Conservation (phyloP, 2,797 vertebrate genomes). For the Podarcis siculus region DNA sequence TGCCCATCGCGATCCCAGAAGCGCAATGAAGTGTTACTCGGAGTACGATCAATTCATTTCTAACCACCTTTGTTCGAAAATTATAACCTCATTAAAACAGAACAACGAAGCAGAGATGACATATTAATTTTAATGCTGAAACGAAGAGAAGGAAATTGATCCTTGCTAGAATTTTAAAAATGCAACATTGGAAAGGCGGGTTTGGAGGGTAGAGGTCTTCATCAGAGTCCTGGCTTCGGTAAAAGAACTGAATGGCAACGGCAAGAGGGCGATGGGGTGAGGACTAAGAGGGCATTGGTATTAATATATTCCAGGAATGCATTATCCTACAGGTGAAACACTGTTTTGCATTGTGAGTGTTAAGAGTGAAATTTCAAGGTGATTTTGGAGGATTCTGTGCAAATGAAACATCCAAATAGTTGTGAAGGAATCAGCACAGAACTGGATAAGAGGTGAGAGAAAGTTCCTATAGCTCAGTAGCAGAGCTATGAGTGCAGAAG, state of each 20-base stretch:
- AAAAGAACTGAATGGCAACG: constrained; percentile 19
- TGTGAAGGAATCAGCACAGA: not conserved
- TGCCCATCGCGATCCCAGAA: constrained; percentile 50
- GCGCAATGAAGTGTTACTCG: constrained; percentile 29
- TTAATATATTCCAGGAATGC: constrained; percentile 6
- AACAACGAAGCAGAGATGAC: constrained; percentile 14
- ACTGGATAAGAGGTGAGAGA: too few species aligned
- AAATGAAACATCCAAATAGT: not conserved
- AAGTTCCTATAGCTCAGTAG: too few species aligned
- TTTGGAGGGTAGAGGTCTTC: not conserved
- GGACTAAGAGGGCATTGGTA: not conserved
- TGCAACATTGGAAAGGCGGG: constrained; percentile 4
- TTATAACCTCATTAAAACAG: constrained; percentile 45
- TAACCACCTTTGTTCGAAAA: constrained; percentile 33
- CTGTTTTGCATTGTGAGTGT: not conserved
- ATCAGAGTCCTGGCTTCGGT: not conserved
- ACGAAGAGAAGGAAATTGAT: constrained; percentile 17
- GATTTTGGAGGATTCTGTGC: not conserved
- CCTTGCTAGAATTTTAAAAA: constrained; percentile 21
- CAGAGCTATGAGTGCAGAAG: not conserved
- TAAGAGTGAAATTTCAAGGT: not conserved
- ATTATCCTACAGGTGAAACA: not conserved
- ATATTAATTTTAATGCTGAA: constrained; percentile 11
- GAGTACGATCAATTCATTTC: constrained; percentile 44
- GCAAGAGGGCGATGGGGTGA: not conserved